A percentile compares a stretch with the other conserved stretches of the same genome.
These are phyloP conservation scores for Crepidodera aurea DNA, from an alignment of 2,888 invertebrate species.

Conservation along the genomic window DNA sequence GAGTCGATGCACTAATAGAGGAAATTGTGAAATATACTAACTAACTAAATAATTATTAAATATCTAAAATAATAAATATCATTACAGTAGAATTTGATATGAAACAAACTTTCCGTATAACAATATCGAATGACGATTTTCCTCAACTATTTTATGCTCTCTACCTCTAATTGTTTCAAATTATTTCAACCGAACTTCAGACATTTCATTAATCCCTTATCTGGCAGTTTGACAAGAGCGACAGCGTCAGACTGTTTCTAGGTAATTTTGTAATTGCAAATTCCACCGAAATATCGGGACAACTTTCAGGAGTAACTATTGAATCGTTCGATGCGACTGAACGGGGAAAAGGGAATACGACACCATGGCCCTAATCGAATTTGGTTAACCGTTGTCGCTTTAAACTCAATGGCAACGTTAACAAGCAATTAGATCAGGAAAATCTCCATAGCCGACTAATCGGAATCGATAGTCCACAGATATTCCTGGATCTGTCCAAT, in stretches of 20 bases:
- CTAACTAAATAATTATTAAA: too few species aligned
- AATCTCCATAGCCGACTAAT: constrained; percentile 32
- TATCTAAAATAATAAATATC: too few species aligned
- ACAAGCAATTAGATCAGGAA: constrained; percentile 33
- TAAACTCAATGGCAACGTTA: constrained; percentile 31
- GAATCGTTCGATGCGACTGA: constrained; percentile 23
- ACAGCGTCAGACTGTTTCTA: constrained; percentile 16
- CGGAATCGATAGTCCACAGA: constrained; percentile 32
- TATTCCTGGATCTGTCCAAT: constrained; percentile 18
- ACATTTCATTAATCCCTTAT: constrained; percentile 19
- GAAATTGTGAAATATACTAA: too few species aligned
- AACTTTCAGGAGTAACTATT: constrained; percentile 28
- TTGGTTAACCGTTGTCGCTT: constrained; percentile 35
- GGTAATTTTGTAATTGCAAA: constrained; percentile 30
- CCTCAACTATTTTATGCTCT: constrained; percentile 4
- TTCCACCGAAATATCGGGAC: constrained; percentile 25
- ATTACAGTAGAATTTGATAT: too few species aligned
- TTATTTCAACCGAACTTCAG: constrained; percentile 16
- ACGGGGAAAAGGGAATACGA: constrained; percentile 8
- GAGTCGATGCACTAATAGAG: too few species aligned
- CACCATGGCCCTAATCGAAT: constrained; percentile 28
- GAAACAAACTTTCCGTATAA: not conserved
- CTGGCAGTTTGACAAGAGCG: constrained; percentile 17
- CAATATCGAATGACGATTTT: not conserved
- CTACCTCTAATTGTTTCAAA: constrained; percentile 20